These are phyloP conservation scores for Nothura maculosa DNA, from an alignment of 2,797 vertebrate species.

Conservation along the genomic window DNA sequence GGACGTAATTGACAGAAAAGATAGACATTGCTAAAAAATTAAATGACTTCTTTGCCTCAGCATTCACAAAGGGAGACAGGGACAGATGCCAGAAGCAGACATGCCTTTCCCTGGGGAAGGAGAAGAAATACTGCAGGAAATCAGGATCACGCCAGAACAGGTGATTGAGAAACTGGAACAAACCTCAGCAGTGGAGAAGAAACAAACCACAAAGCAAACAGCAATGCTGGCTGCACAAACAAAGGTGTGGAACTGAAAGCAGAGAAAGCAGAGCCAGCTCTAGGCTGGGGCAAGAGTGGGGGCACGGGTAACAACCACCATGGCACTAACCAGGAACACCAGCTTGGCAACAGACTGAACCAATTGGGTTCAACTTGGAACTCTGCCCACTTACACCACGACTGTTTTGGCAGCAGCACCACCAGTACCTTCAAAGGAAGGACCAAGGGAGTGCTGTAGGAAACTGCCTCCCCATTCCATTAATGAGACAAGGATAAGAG, in stretches of 20 bases:
- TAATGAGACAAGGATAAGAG: not conserved
- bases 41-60: conserved; percentile 63
- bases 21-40: conserved; percentile 71
- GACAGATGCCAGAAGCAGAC: conserved; percentile 77
- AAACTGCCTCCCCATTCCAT: not conserved
- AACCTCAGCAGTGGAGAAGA: conserved; percentile 44
- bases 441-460: not conserved
- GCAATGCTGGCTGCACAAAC: conserved; percentile 55
- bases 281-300: not conserved
- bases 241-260: conserved; percentile 35
- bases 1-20: conserved; percentile 70
- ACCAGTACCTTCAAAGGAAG: not conserved
- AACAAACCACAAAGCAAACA: conserved; percentile 65
- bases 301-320: not conserved
- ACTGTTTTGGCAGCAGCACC: not conserved
- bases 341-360: not conserved
- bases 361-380: not conserved
- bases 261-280: not conserved
- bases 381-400: not conserved
- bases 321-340: not conserved
- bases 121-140: conserved; percentile 64
- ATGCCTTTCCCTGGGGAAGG: conserved; percentile 71
- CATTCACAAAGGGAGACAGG: conserved; percentile 73
- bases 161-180: conserved; percentile 72
- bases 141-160: conserved; percentile 65